Base-by-base conservation (phyloP, 2,888 invertebrate species). In the Melieria crassipennis region DNA sequence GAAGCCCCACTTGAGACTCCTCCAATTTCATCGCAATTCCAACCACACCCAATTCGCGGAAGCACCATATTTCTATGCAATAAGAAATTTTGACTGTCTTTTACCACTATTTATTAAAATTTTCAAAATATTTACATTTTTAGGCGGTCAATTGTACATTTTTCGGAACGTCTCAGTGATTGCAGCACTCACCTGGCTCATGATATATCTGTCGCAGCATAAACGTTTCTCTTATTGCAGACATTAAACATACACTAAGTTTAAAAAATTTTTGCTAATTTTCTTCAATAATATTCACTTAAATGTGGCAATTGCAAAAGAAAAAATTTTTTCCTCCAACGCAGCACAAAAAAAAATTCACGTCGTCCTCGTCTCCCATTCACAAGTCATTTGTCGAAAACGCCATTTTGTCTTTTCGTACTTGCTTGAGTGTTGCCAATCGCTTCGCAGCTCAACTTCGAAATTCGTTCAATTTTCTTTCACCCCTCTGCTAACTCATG, bases 151-250 rank as follows among this genome's bases (percentile, higher is more conserved):
- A 79, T 74, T 79, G 75, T 78, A 50, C 76, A 78, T 78, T 79
- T 77, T 77, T 77, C 68, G 62, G 71, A 77, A 77, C 78, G 77
- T 78, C 79, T 79, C 79, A 78, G 72, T 78, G 72, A 75, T 75
- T 79, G 76, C 73, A 68, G 43, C 70, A 75, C 79, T 86, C 82
- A 86, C 86, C 86, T 86, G 86, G 83, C 82, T 86, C 86, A 86
- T 86, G 83, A 83, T 86, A 85, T 83, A 81, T 82, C 84, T 80
- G 81, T 82, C 76, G 80, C 80, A 80, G 80, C 79, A 83, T 80
- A 79, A 76, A 75, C 58, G 77, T 81, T 84, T 83, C 83, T 81
- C 78, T 81, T 82, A 72, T 79, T 79, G 83, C 82, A 84, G 80
- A 81, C 85, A 85, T 85, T 83, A 85, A 85, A 83, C 81, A 83